phyloP scores from a whole-genome alignment of 1,140 invertebrate genomes.

The Oedothorax gibbosus region DNA sequence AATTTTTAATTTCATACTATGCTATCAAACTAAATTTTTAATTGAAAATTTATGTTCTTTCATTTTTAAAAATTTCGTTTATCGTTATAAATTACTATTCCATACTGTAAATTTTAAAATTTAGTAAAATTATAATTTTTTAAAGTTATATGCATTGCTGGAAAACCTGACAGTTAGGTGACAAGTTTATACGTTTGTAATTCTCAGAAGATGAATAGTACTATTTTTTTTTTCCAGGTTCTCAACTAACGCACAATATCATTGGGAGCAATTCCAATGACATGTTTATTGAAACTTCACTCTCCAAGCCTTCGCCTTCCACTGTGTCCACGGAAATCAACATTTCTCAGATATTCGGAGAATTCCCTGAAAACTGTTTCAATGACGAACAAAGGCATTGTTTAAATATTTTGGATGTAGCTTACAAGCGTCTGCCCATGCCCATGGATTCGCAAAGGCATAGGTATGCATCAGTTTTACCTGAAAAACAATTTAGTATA shows the following conservation, averaged over 20 bases:
- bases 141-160: too few relatives aligned
- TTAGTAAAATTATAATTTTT: too few relatives aligned
- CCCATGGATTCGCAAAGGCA: conserved; percentile 94
- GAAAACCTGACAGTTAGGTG: too few relatives aligned
- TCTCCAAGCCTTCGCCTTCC: conserved; percentile 13
- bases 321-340: conserved; percentile 22
- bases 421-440: conserved; percentile 94
- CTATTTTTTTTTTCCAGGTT: conserved; percentile 2
- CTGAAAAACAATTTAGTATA: background rate
- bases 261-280: conserved; percentile 33
- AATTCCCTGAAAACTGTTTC: conserved; percentile 35
- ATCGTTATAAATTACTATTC: too few relatives aligned
- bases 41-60: too few relatives aligned
- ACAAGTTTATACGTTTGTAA: background rate
- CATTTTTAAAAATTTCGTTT: too few relatives aligned
- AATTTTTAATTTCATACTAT: too few relatives aligned
- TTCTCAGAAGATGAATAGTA: background rate
- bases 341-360: conserved; percentile 47
- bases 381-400: background rate
- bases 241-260: conserved; percentile 57
- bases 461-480: conserved; percentile 66
- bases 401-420: conserved; percentile 93
- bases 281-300: conserved; percentile 20
- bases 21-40: too few relatives aligned
- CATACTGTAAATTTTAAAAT: too few relatives aligned